A percentile compares a stretch with the other conserved stretches of the same genome.
Evolutionary conservation across 2,797 vertebrate genomes (phyloP).

Genomic region (Sebastes vulpes): DNA sequence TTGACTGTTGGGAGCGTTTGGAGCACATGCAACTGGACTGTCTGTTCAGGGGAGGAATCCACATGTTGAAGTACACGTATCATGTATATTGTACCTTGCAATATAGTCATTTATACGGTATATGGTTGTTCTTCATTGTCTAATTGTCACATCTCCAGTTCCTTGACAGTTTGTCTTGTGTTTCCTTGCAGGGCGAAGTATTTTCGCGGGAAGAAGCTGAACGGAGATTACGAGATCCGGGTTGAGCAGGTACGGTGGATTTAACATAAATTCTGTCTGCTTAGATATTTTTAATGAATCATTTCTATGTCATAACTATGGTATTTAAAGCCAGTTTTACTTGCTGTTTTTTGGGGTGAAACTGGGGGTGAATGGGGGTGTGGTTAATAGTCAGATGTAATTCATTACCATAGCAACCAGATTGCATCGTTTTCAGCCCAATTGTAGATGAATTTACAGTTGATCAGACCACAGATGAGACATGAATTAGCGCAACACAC

Average conservation of each 20-base stretch:
- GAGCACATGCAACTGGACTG: neutral
- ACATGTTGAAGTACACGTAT: neutral
- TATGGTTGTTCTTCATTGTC: neutral
- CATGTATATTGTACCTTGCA: neutral
- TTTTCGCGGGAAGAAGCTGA: slow-evolving; percentile 95
- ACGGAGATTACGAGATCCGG: slow-evolving; percentile 94
- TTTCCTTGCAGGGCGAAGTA: slow-evolving; percentile 91
- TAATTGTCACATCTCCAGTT: neutral
- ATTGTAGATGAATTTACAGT: too few species aligned
- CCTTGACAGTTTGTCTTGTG: slow-evolving; percentile 8
- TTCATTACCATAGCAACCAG: too few species aligned
- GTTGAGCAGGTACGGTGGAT: slow-evolving; percentile 93
- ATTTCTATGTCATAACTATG: neutral
- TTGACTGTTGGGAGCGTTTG: slow-evolving; percentile 42
- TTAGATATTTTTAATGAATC: neutral
- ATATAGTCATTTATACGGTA: neutral
- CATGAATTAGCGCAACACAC: too few species aligned
- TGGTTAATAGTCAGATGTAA: too few species aligned
- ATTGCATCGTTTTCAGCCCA: too few species aligned
- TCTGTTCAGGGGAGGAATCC: neutral
- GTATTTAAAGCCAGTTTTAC: neutral
- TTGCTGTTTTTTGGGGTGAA: too few species aligned
- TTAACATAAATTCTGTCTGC: neutral
- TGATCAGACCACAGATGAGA: too few species aligned
- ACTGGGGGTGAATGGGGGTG: neutral